Base-by-base conservation (phyloP, 2,888 invertebrate species). In the Nymphalis polychloros region DNA sequence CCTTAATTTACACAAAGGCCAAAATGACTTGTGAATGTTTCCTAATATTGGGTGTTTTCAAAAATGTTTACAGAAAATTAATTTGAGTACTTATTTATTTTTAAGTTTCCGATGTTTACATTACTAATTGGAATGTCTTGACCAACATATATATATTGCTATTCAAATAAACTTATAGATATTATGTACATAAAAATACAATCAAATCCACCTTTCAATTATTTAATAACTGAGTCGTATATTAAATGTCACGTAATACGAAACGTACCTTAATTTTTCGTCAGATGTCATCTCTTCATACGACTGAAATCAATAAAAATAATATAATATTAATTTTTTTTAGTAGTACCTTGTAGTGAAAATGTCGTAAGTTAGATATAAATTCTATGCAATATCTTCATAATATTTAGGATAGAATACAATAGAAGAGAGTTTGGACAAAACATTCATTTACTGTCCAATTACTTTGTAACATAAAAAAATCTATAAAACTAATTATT, bases 281-380 rank as follows among this genome's bases (percentile, higher is more conserved):
- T 96, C 96, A 7, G 94, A 93, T n/a, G 95, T 94, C 88, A 97
- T 88, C 76, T 96, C 95, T 66, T 94, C 95, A 77, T 95, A 91
- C 57, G 95, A 95, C 96, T 96, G 87, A 49, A 92, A 92, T 79
- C 74, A 78, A 70, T 65, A 72, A 20, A 8, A 59, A 41, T 13
- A 8, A 47, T 13, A 52, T 20, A 5, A 19, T 19, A 31, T 31
- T 31, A 2, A 13, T 41, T 13, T 10, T 23, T 41, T 13, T 13
- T 0, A 13, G 13, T 1, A 13, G 41, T 41, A 41, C 41, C 41
- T 41, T 41, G 3, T 10, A 41, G 13, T 4, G 10, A 41, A 41
- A 41, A 41, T 41, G 3, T 41, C 41, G 0, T 41, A 41, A 41
- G 13, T 41, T 41, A 4, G 13, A 13, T 10, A 10, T 4, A 13